Base-by-base conservation (phyloP, 1,140 invertebrate species). In the Hermatobates lingyangjiaoensis region DNA sequence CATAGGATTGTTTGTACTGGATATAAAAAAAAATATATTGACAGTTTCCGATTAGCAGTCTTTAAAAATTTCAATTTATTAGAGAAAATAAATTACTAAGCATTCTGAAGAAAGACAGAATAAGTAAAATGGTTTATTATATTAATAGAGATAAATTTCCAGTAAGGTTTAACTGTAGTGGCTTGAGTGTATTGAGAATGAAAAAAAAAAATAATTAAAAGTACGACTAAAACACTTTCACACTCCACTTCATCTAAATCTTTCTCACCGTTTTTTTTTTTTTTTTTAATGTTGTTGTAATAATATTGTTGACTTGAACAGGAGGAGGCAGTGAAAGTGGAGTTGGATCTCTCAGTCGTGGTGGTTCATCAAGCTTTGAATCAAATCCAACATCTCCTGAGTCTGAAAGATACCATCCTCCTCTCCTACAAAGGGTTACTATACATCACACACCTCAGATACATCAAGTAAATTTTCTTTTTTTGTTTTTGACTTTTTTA, bases 381-480 rank as follows among this genome's bases (percentile, higher is more conserved):
- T 45, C 53, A 42, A 48, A 40, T 21, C 34, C 53, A 34, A 48
- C 50, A 14, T 51, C 50, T 21, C 45, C 51, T 23, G 51, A 52
- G 27, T 47, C 28, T 21, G 51, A 52, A 44, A 55, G 51, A 54
- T 56, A 28, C 58, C 62, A 24, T 52, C 52, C 39, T 54, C 52
- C 25, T 56, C 60, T 70, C 14, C 58, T 74, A 1, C 74, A 75
- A 52, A 74, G 71, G 62, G 74, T 76, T 0, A 72, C 74, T 1
- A 73, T 75, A 40, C 72, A 73, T 2, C 72, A 70, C 4, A 71
- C 70, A 1, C 70, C 69, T 44, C 70, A 74, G 59, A 62, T 73
- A 1, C 67, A 71, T 52, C 71, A 74, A 51, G 69, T 71, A 51
- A 48, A 15, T 20, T 4, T 2, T 48, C 15, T 40, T 18, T 40